Evolutionary conservation across 2,888 invertebrate genomes (phyloP).

Genomic region (Plebejus anna): DNA sequence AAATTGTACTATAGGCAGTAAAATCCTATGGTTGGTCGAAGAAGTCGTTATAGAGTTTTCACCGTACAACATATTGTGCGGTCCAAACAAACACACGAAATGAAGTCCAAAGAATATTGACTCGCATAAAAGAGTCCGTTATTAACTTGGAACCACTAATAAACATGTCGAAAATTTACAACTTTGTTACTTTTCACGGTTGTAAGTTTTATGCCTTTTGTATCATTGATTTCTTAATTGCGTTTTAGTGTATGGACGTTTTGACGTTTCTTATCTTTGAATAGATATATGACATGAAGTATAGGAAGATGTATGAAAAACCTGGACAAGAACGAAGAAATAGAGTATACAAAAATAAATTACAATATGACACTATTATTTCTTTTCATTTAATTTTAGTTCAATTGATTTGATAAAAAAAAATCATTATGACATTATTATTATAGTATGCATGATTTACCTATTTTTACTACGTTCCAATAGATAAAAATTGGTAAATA

Average conservation of each 20-base stretch:
- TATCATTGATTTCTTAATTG: constrained; percentile 4
- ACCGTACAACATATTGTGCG: background rate
- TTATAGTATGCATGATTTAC: no score
- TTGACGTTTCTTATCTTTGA: background rate
- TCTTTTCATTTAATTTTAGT: no score
- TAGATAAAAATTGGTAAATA: no score
- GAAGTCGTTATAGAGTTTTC: no score
- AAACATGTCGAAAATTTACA: constrained; percentile 9
- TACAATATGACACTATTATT: no score
- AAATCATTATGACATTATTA: no score
- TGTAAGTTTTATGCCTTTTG: constrained; percentile 3
- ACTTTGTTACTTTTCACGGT: constrained; percentile 17
- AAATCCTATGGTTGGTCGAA: no score
- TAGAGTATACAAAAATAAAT: background rate
- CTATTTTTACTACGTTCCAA: no score
- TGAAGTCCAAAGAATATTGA: background rate
- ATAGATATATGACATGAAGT: background rate
- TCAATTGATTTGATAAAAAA: no score
- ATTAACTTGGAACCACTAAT: background rate
- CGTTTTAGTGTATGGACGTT: background rate
- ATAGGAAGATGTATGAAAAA: background rate
- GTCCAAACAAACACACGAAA: background rate
- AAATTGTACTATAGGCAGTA: no score
- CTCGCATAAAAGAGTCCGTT: background rate
- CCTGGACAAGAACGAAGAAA: background rate